Base-by-base conservation (phyloP, 2,113 vertebrate species). In the Ochotona curzoniae region DNA sequence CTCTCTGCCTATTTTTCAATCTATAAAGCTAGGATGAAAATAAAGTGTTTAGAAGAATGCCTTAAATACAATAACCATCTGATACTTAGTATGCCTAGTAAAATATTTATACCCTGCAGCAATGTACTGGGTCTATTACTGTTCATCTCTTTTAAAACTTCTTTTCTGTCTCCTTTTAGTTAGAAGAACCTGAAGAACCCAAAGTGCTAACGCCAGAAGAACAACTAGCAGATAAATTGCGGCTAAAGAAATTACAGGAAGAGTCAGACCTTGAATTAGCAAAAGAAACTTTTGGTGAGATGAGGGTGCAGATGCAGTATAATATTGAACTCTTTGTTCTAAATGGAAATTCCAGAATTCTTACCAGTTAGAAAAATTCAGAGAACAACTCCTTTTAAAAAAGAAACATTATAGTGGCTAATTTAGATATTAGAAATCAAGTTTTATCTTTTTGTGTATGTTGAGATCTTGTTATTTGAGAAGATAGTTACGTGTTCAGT, bases 211-310 rank as follows among this genome's bases (percentile, higher is more conserved):
- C 98, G 21, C 98, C 98, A 90, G 99, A 99, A 96, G 99, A 99
- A 90, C 98, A 99, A 96, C 93, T 98, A 71, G 98, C 98, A 97
- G 99, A 99, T 96, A 99, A 99, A 97, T 98, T 99, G 54, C 98
- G 98, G 87, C 98, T 99, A 97, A 98, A 99, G 98, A 99, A 99
- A 91, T 96, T 99, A 95, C 99, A 99, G 95, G 99, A 99, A 98
- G 99, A 99, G 60, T 97, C 99, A 1, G 99, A 99, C 96, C 97
- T 99, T 66, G 99, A 99, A 97, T 91, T 99, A 95, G 99, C 99
- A 81, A 99, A 99, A 96, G 99, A 99, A 97, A 99, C 99, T 15
- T 99, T 99, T 90, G 99, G 99, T 99, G 96, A 98, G 98, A 78
- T n/a, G 23, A 51, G 1, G 4, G 15, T 74, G 4, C 5, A 14